Evolutionary conservation across 1,140 invertebrate genomes (phyloP), one percentile per base, ranked within the genome.

Genomic region (Oryzaephilus surinamensis): DNA sequence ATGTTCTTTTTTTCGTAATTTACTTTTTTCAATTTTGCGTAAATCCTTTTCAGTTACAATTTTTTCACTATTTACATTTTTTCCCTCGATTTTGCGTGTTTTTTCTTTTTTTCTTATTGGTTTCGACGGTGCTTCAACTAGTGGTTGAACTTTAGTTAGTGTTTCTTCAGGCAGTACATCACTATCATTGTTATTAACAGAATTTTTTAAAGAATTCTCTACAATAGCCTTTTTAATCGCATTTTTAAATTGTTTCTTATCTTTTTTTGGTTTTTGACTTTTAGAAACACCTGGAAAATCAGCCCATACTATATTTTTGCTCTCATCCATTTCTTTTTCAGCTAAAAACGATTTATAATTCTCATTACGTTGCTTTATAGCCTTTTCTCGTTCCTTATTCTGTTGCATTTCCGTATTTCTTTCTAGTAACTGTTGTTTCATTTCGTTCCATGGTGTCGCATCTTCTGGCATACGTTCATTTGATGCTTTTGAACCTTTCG

Each of bases 401-500:
- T n/a, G 8, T 10, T 11, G 11, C 59, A 21, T 50, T 23, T 51
- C 48, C 34, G 61, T 53, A 36, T 70, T 61, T 46, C 64, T 64
- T 6, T 69, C 51, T 38, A 70, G 58, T 4, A 72, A 35, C 38
- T 77, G 63, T 42, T 76, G 65, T 55, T 78, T 77, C 75, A 84
- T 76, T 39, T 76, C 61, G 28, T 69, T 63, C 81, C 81, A 85
- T 54, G 79, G 72, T 20, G 81, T 84, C 28, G 77, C 63, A 38
- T 78, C 71, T 61, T 81, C 73, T 1, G 76, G 74, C 14, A 73
- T 43, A 48, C 69, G 71, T 54, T 77, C 71, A 52, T 83, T 84
- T 6, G 79, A 81, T 1, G 78, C 63, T 62, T 84, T 84, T 0
- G 79, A 81, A 13, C 81, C 81, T 55, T 73, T 77, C 0, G 77